These are phyloP conservation scores for Arenaria interpres DNA, from an alignment of 2,113 vertebrate species.

Conservation along the genomic window DNA sequence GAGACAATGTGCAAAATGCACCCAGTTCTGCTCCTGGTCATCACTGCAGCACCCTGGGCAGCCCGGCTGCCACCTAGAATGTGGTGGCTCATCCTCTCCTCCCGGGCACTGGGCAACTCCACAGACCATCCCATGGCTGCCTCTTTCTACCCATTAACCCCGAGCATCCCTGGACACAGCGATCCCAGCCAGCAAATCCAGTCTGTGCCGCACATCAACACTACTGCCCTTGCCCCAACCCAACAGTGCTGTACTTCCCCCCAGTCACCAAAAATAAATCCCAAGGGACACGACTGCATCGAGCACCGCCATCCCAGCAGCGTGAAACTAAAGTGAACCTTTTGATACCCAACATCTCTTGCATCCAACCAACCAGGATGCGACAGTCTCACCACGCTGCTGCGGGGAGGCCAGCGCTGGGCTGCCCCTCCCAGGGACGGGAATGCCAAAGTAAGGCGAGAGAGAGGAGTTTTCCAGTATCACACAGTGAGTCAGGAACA, in stretches of 20 bases:
- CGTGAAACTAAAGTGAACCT: background rate
- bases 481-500: background rate
- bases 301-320: background rate
- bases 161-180: background rate
- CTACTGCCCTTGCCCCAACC: background rate
- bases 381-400: background rate
- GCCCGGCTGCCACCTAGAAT: background rate
- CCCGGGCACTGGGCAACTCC: background rate
- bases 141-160: background rate
- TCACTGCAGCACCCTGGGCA: background rate
- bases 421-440: background rate
- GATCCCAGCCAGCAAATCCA: background rate
- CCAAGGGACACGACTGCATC: background rate
- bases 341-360: background rate
- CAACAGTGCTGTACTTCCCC: no score
- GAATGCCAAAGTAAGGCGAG: background rate
- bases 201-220: accelerated
- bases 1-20: background rate
- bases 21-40: background rate
- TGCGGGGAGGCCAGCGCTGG: accelerated
- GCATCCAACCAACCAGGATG: background rate
- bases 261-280: accelerated
- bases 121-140: background rate
- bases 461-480: background rate
- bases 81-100: background rate